Evolutionary conservation across 2,113 vertebrate species (phyloP).

Genomic region (Psittacus erithacus): DNA sequence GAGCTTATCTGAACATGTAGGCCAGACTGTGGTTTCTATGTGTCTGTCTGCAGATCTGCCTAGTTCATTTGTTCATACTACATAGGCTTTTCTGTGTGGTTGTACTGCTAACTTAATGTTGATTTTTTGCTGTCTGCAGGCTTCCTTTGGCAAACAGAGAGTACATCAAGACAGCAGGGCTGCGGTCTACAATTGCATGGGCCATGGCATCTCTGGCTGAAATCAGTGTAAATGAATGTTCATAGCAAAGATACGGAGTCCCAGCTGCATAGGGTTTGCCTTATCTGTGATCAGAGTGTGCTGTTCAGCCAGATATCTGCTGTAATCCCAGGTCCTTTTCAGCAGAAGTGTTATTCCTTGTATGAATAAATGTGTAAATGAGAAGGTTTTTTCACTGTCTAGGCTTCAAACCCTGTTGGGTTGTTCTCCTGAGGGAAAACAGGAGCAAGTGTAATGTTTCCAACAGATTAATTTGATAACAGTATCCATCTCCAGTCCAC

Average conservation of each 20-base stretch:
- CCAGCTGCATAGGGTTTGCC: neutral
- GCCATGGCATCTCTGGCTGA: conserved; percentile 87
- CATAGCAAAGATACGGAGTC: neutral
- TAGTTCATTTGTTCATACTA: neutral
- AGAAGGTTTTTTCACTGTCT: neutral
- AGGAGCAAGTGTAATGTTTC: neutral
- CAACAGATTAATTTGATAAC: neutral
- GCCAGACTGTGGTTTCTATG: neutral
- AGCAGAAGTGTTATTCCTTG: neutral
- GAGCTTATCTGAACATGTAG: neutral
- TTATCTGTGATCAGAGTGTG: neutral
- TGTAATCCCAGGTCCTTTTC: neutral
- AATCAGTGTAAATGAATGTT: conserved; percentile 78
- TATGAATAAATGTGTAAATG: neutral
- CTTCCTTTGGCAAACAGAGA: conserved; percentile 84
- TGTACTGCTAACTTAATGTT: neutral
- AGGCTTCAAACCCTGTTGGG: neutral
- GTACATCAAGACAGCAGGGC: conserved; percentile 85
- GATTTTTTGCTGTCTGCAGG: conserved; percentile 57
- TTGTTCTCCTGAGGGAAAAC: neutral
- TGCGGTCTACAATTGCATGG: conserved; percentile 91
- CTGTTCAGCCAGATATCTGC: neutral
- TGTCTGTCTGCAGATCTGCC: neutral
- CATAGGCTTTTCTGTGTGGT: neutral
- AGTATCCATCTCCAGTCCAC: neutral